phyloP scores from a whole-genome alignment of 2,888 invertebrate genomes.

The Cheilosia soror region DNA sequence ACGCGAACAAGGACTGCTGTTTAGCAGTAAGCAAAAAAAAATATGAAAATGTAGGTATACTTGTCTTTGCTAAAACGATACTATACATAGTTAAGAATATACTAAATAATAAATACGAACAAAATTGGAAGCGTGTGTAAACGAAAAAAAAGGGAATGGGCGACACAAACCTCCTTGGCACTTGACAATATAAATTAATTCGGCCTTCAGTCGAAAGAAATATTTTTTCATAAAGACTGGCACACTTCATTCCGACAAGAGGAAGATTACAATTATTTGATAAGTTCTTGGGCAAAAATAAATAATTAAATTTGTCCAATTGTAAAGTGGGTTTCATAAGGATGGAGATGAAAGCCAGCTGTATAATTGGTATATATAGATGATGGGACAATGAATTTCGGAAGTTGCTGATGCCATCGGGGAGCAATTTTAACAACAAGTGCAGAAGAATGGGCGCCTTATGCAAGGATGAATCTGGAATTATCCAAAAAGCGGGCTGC shows the following conservation, averaged over 20 bases:
- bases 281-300: constrained; percentile 45
- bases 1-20: constrained; percentile 15
- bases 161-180: constrained; percentile 28
- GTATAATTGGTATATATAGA: constrained; percentile 19
- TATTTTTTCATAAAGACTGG: constrained; percentile 46
- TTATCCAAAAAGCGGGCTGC: too few relatives aligned
- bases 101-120: constrained; percentile 31
- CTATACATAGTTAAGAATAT: constrained; percentile 35
- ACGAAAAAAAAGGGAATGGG: not conserved
- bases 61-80: constrained; percentile 45
- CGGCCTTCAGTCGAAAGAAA: constrained; percentile 1
- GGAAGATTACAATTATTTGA: constrained; percentile 62
- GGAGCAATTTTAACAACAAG: not conserved
- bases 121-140: constrained; percentile 9
- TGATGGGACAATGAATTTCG: constrained; percentile 3
- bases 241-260: constrained; percentile 43
- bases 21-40: not conserved
- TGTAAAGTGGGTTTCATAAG: constrained; percentile 34
- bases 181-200: constrained; percentile 53
- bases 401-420: not conserved
- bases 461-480: not conserved
- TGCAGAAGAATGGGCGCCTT: not conserved
- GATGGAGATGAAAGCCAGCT: constrained; percentile 24
- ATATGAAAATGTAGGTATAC: not conserved
- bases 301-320: constrained; percentile 56